These are phyloP conservation scores for Augiades crinisus DNA, from an alignment of 2,888 invertebrate genomes.

Conservation along the genomic window DNA sequence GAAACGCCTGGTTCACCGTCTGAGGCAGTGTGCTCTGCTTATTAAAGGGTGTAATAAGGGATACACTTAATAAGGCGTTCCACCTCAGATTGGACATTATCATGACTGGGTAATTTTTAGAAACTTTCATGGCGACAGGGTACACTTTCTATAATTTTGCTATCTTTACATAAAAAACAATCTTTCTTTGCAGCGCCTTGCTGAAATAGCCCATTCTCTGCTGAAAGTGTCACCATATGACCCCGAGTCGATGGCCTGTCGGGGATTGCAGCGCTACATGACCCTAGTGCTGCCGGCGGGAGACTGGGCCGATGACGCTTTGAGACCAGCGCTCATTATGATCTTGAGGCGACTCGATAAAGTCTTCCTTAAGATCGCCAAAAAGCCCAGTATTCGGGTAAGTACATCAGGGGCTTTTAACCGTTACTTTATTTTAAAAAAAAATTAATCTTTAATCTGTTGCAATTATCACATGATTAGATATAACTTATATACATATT, in stretches of 20 bases:
- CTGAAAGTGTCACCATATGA: slow-evolving; percentile 99
- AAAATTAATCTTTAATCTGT: too few relatives aligned
- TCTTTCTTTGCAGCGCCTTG: slow-evolving; percentile 87
- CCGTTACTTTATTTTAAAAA: not conserved
- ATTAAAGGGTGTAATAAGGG: too few relatives aligned
- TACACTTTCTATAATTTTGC: too few relatives aligned
- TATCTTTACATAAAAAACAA: too few relatives aligned
- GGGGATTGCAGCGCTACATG: slow-evolving; percentile 96
- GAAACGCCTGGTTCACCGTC: too few relatives aligned
- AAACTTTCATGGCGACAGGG: too few relatives aligned
- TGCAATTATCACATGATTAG: too few relatives aligned
- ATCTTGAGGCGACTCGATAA: slow-evolving; percentile 96
- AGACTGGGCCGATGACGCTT: slow-evolving; percentile 96
- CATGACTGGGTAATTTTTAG: too few relatives aligned
- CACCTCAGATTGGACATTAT: too few relatives aligned
- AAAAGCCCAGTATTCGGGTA: slow-evolving; percentile 94
- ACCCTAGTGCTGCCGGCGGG: slow-evolving; percentile 95
- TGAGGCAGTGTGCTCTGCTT: too few relatives aligned
- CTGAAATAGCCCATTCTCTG: slow-evolving; percentile 97
- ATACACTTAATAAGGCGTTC: too few relatives aligned
- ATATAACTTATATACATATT: too few relatives aligned
- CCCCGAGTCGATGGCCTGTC: slow-evolving; percentile 97
- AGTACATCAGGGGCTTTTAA: slow-evolving; percentile 36
- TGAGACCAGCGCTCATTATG: slow-evolving; percentile 94
- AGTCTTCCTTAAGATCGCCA: slow-evolving; percentile 98